Percentiles rank a stretch among this genome's conserved stretches.
Conservation (phyloP, 2,113 vertebrate species). For the Paraplagusia blochii region DNA sequence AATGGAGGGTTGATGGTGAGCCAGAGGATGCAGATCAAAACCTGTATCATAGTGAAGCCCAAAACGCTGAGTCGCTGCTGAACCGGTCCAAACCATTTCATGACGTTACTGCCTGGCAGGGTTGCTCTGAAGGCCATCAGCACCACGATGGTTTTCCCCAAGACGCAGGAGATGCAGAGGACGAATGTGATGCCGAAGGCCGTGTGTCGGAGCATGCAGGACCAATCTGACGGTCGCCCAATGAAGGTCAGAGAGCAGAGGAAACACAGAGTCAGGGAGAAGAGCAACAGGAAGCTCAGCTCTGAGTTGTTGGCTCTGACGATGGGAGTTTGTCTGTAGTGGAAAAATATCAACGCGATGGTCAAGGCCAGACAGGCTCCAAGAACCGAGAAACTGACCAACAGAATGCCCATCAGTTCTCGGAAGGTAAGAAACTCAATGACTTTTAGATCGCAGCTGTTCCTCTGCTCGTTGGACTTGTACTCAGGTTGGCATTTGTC, state of each 20-base stretch:
- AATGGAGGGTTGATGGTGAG: constrained; percentile 68
- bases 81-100: constrained; percentile 73
- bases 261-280: constrained; percentile 75
- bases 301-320: constrained; percentile 78
- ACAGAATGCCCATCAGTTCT: constrained; percentile 73
- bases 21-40: constrained; percentile 71
- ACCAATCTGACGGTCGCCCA: constrained; percentile 73
- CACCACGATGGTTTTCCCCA: constrained; percentile 73
- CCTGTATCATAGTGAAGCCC: constrained; percentile 66
- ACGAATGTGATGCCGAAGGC: constrained; percentile 74
- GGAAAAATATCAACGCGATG: constrained; percentile 72
- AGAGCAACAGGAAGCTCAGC: constrained; percentile 75
- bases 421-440: constrained; percentile 74
- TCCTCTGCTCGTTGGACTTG: constrained; percentile 73
- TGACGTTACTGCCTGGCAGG: constrained; percentile 66
- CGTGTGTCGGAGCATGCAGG: constrained; percentile 75
- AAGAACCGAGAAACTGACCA: constrained; percentile 70
- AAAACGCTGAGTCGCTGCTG: constrained; percentile 72
- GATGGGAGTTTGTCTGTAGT: constrained; percentile 72
- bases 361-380: constrained; percentile 70
- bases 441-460: constrained; percentile 71
- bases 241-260: constrained; percentile 75
- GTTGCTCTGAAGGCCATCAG: constrained; percentile 72
- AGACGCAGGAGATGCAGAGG: constrained; percentile 71
- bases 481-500: constrained; percentile 72